Percentiles rank a stretch among this genome's conserved stretches.
Conservation (phyloP, 2,797 vertebrate species). For the Momotus momota region DNA sequence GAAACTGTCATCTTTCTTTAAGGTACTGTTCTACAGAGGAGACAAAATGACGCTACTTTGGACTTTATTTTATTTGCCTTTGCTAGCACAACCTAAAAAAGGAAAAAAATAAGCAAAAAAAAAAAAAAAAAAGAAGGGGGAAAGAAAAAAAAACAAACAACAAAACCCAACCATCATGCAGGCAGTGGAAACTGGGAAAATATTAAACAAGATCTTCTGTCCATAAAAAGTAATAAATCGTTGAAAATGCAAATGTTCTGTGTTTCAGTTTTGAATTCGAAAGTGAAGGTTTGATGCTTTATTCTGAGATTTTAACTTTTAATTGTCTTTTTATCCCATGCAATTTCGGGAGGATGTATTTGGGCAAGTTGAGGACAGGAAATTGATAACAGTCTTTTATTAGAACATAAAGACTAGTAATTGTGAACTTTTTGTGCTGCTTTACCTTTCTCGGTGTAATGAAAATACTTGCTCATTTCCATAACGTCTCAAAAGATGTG, state of each 20-base stretch:
- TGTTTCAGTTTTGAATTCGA: conserved; percentile 75
- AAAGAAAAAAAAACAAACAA: not conserved
- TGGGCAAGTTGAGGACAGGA: conserved; percentile 73
- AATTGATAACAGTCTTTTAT: conserved; percentile 65
- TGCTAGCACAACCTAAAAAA: conserved; percentile 78
- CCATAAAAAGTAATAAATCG: conserved; percentile 72
- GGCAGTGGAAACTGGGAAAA: conserved; percentile 67
- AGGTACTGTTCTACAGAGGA: conserved; percentile 81
- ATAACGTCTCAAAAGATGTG: conserved; percentile 74
- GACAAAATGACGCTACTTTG: conserved; percentile 69
- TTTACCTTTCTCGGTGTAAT: conserved; percentile 72
- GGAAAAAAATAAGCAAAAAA: not conserved
- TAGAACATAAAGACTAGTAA: conserved; percentile 63
- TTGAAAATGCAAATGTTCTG: conserved; percentile 75
- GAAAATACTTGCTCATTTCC: conserved; percentile 61
- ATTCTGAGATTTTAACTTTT: conserved; percentile 64
- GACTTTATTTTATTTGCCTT: conserved; percentile 82
- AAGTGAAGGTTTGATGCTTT: conserved; percentile 75
- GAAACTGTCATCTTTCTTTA: conserved; percentile 82
- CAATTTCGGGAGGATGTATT: conserved; percentile 71
- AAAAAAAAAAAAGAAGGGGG: not conserved
- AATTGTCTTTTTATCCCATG: conserved; percentile 37
- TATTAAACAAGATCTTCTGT: conserved; percentile 67
- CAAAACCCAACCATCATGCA: not conserved
- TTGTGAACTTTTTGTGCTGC: conserved; percentile 75